Conservation (phyloP, 2,113 vertebrate species). For the Coreoperca whiteheadi region DNA sequence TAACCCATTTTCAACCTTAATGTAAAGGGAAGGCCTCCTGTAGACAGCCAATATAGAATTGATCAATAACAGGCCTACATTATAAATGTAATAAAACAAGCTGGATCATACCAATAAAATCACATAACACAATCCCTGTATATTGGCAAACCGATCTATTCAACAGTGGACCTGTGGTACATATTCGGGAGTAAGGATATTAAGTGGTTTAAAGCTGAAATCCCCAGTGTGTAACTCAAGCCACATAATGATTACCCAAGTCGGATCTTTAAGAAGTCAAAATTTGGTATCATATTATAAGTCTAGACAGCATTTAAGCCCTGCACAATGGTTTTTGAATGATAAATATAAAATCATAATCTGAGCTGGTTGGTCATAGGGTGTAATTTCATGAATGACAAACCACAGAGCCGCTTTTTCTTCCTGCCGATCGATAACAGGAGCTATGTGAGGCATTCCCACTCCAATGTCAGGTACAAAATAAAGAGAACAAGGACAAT, state of each 20-base stretch:
- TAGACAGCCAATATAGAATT: background rate
- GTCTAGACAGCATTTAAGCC: constrained; percentile 46
- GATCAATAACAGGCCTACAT: constrained; percentile 39
- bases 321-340: constrained; percentile 42
- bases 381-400: constrained; percentile 43
- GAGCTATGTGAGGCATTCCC: background rate
- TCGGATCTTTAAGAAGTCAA: constrained; percentile 34
- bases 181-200: constrained; percentile 30
- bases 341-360: constrained; percentile 54
- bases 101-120: constrained; percentile 7
- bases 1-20: background rate
- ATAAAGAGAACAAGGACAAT: background rate
- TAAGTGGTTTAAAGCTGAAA: constrained; percentile 62
- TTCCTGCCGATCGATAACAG: constrained; percentile 35
- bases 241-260: constrained; percentile 48
- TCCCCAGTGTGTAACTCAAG: constrained; percentile 46
- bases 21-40: background rate
- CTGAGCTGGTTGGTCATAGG: constrained; percentile 55
- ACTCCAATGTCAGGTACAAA: background rate
- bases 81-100: background rate
- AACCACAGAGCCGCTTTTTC: constrained; percentile 37
- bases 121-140: constrained; percentile 15
- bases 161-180: constrained; percentile 21
- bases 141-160: constrained; percentile 24
- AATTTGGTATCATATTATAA: constrained; percentile 31